Percentiles rank a stretch among this genome's conserved stretches.
Conservation (phyloP, 2,888 invertebrate species). For the Athalia rosae region DNA sequence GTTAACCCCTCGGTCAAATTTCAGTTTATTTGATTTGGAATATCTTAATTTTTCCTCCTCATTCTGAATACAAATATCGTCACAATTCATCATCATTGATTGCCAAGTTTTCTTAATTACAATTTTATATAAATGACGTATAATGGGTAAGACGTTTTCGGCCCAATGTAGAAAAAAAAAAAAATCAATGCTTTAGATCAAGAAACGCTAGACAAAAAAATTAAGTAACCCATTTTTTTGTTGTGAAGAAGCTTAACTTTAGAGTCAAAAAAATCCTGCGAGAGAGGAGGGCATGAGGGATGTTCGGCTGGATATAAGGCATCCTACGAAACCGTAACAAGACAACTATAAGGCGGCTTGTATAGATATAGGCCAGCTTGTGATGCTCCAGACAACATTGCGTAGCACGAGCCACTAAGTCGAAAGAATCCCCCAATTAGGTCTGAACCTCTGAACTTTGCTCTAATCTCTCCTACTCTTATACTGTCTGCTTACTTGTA, state of each 20-base stretch:
- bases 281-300: neutral
- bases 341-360: neutral
- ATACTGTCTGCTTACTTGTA: neutral
- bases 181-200: no score
- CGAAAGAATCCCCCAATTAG: conserved; percentile 43
- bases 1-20: conserved; percentile 2
- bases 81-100: no score
- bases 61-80: no score
- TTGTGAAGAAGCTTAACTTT: neutral
- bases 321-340: conserved; percentile 18
- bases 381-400: conserved; percentile 25
- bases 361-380: neutral
- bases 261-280: neutral
- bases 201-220: neutral
- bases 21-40: no score
- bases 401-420: conserved; percentile 33
- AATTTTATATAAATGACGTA: no score
- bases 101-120: no score
- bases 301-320: neutral
- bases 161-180: no score
- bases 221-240: neutral
- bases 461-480: conserved; percentile 33
- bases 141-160: no score
- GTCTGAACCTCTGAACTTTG: conserved; percentile 40
- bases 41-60: no score